Base-by-base conservation (phyloP, 2,113 vertebrate genomes). In the Pristiophorus japonicus region DNA sequence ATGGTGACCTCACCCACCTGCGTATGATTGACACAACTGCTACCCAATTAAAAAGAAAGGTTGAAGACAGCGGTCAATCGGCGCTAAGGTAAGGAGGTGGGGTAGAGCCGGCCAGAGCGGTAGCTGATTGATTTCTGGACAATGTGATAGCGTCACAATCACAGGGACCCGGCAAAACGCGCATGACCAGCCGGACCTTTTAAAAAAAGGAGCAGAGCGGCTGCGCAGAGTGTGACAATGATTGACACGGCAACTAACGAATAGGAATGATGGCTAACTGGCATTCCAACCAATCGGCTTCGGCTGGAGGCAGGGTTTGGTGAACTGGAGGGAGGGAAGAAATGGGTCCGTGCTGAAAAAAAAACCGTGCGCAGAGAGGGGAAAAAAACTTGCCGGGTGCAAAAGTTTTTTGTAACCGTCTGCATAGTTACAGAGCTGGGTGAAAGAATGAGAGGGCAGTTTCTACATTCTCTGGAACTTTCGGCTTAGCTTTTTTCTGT, bases 401-500 rank as follows among this genome's bases (percentile, higher is more conserved):
- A 94, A 94, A 94, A 94, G 92, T 94, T 94, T 94, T 94, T 47
- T 30, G n/a, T 67, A 45, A 70, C 65, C 92, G 65, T 47, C 92
- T 47, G 65, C 92, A 66, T 47, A 45, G 65, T 94, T 67, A 45
- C 63, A 11, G 65, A 4, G 63, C 22, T 45, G 92, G 65, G 65
- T 42, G 92, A 94, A 47, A 70, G 65, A 67, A 94, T 67, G 42
- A 70, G 22, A 47, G 38, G 42, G 24, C 65, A 4, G 92, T n/a
- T 92, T 92, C 18, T 34, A n/a, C 7, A 62, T 92, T 70, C 65
- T 94, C 92, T 70, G 27, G 92, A 94, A 94, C 92, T 94, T 94
- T 94, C 92, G 63, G 42, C 42, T 34, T 92, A n/a, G 59, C 59
- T 47, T 11, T 1, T 20, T 16, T 20, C 11, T 34, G 30, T 11